Conservation (phyloP, 2,113 vertebrate species). For the Petaurus breviceps region DNA sequence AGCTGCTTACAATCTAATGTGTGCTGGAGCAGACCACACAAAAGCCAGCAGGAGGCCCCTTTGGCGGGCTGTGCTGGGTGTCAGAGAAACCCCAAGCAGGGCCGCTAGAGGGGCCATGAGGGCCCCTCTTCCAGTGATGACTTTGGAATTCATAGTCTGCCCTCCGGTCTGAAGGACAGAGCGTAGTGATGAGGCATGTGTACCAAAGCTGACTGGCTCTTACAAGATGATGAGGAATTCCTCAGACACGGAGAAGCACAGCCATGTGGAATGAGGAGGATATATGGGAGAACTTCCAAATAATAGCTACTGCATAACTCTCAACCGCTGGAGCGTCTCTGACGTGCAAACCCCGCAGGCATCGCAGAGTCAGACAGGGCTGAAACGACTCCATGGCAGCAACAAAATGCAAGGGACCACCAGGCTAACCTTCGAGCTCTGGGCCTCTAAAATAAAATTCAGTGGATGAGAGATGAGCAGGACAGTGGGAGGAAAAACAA, state of each 20-base stretch:
- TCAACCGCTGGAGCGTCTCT: no score
- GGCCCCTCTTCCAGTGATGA: not conserved
- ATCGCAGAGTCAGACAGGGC: rapidly evolving
- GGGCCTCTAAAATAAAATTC: not conserved
- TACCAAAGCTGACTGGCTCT: not conserved
- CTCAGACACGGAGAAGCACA: not conserved
- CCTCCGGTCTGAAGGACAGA: not conserved
- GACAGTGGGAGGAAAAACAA: not conserved
- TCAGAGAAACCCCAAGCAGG: not conserved
- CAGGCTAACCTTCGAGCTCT: not conserved
- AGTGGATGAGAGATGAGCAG: not conserved
- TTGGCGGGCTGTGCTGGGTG: not conserved
- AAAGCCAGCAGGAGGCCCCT: not conserved
- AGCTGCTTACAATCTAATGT: not conserved
- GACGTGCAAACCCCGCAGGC: no score
- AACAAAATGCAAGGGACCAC: not conserved
- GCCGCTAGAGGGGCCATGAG: not conserved
- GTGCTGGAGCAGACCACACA: not conserved
- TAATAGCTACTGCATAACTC: not conserved
- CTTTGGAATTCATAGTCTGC: no score
- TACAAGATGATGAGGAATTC: not conserved
- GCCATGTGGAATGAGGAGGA: not conserved
- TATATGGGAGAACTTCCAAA: not conserved
- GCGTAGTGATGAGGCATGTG: not conserved
- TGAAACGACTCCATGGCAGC: no score